Evolutionary conservation across 1,140 invertebrate species (phyloP).

Genomic region (Stegodyphus dumicola): DNA sequence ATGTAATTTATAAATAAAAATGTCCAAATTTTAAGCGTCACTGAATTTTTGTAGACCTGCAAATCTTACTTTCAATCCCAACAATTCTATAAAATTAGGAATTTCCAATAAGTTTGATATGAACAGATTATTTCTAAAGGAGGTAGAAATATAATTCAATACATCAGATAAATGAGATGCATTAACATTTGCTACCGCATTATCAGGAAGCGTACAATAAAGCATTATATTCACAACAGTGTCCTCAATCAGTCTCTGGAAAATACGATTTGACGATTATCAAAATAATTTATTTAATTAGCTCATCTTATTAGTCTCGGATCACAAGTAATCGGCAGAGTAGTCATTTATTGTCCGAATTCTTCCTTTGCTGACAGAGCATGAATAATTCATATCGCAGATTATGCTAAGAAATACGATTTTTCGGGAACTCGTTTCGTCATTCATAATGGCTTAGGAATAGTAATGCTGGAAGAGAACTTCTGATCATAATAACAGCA

Average conservation of each 20-base stretch:
- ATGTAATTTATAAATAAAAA: too few species aligned
- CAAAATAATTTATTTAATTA: constrained; percentile 46
- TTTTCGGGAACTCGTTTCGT: constrained; percentile 16
- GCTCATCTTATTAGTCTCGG: constrained; percentile 8
- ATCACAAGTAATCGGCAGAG: constrained; percentile 11
- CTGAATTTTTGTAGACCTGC: too few species aligned
- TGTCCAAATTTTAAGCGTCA: too few species aligned
- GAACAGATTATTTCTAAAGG: too few species aligned
- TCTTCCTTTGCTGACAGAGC: constrained; percentile 26
- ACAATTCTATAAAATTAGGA: too few species aligned
- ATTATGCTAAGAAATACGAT: constrained; percentile 21
- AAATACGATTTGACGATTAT: constrained; percentile 19
- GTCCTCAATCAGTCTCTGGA: neutral
- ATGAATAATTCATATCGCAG: constrained; percentile 36
- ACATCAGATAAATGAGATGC: too few species aligned
- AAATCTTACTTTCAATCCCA: too few species aligned
- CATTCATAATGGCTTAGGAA: constrained; percentile 13
- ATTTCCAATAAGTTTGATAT: too few species aligned
- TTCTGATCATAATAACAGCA: neutral
- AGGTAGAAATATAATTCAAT: too few species aligned
- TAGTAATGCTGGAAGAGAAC: neutral
- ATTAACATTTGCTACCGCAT: neutral
- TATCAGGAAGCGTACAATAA: neutral
- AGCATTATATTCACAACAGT: neutral
- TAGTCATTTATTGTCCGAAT: constrained; percentile 36